Conservation (phyloP, 2,113 vertebrate genomes). For the Triplophysa siluroides region DNA sequence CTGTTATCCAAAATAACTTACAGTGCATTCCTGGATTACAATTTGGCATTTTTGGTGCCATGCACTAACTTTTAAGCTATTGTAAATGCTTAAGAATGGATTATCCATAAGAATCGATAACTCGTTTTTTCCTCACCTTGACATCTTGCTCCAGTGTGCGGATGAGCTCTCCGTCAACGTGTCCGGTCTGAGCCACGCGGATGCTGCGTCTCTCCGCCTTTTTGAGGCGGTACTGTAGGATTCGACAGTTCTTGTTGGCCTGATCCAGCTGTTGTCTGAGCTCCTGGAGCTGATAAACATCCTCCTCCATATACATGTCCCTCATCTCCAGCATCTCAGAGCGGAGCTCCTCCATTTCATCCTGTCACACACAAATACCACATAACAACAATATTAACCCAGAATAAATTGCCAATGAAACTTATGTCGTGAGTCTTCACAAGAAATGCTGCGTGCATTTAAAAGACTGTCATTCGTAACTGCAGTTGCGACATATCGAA, state of each 20-base stretch:
- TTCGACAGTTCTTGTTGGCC: conserved; percentile 96
- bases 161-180: conserved; percentile 93
- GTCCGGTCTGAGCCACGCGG: conserved; percentile 91
- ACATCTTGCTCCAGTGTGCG: conserved; percentile 93
- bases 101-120: background rate
- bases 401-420: background rate
- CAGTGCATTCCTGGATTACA: no score
- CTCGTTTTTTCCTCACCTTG: conserved; percentile 77
- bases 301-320: conserved; percentile 98
- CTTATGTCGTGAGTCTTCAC: no score
- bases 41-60: no score
- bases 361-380: conserved; percentile 69
- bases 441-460: no score
- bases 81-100: no score
- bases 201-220: conserved; percentile 95
- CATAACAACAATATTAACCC: background rate
- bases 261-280: conserved; percentile 95
- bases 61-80: no score
- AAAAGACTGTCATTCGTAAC: no score
- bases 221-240: conserved; percentile 95
- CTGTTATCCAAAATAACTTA: no score
- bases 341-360: conserved; percentile 95
- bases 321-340: conserved; percentile 99
- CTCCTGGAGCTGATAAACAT: conserved; percentile 96
- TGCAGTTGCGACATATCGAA: no score